Percentiles rank a stretch among this genome's conserved stretches.
Evolutionary conservation across 2,113 vertebrate species (phyloP).

Genomic region (Eulemur macaco): DNA sequence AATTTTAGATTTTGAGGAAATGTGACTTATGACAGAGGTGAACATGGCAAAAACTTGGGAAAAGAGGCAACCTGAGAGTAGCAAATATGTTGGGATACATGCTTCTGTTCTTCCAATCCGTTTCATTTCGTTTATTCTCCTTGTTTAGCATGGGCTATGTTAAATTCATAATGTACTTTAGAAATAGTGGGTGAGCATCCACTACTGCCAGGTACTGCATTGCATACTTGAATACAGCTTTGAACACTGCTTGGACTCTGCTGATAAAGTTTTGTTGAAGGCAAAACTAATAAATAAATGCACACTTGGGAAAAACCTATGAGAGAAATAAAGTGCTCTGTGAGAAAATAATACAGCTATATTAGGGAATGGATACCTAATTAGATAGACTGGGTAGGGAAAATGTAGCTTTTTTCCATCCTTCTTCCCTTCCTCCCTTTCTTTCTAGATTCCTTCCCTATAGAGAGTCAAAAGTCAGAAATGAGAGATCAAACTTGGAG

Average conservation of each 20-base stretch:
- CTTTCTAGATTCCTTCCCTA: background rate
- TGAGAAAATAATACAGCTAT: background rate
- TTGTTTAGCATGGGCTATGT: background rate
- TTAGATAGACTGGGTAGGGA: background rate
- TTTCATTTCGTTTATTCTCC: background rate
- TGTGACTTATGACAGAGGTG: background rate
- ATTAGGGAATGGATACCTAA: background rate
- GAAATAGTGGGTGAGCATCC: background rate
- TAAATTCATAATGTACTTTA: background rate
- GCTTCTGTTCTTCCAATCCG: background rate
- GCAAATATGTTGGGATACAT: background rate
- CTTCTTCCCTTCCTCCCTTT: background rate
- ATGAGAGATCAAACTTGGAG: background rate
- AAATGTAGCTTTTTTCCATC: background rate
- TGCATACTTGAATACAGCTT: background rate
- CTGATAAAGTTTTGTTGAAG: background rate
- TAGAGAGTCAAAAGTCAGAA: background rate
- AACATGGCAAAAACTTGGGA: rapidly evolving
- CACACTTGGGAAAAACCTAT: background rate
- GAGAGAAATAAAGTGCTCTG: background rate
- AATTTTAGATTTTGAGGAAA: background rate
- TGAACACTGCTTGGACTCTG: background rate
- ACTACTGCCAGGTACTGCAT: background rate
- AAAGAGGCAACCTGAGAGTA: background rate
- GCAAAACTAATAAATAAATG: background rate